Evolutionary conservation across 2,113 vertebrate genomes (phyloP).

Genomic region (Jaculus jaculus): DNA sequence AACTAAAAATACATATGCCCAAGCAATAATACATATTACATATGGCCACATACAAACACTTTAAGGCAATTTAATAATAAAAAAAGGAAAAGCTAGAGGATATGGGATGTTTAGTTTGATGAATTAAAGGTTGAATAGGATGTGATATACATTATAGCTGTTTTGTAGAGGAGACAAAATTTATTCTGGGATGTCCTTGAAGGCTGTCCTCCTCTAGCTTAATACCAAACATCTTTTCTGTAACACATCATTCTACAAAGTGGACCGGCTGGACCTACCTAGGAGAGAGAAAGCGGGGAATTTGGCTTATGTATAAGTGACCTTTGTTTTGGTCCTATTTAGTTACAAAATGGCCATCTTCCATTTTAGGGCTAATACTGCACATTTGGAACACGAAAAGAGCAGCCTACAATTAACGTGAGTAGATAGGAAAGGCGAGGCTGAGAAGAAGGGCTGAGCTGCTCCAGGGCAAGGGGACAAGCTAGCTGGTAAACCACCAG

Average conservation of each 20-base stretch:
- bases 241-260: constrained; percentile 10
- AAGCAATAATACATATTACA: neutral
- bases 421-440: neutral
- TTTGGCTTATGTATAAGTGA: neutral
- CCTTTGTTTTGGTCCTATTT: neutral
- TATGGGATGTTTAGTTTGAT: neutral
- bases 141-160: neutral
- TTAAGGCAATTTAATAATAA: constrained; percentile 35
- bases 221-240: neutral
- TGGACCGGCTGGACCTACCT: neutral
- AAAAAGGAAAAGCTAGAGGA: neutral
- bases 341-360: neutral
- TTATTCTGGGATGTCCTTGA: neutral
- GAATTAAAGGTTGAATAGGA: neutral
- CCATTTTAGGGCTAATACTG: neutral
- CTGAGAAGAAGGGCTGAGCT: neutral
- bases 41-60: neutral
- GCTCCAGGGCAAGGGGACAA: neutral
- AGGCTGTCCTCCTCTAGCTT: constrained; percentile 16
- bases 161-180: neutral
- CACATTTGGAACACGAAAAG: neutral
- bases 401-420: neutral
- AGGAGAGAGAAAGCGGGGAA: neutral
- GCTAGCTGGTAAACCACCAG: neutral
- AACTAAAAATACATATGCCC: constrained; percentile 4